Evolutionary conservation across 2,113 vertebrate species (phyloP).

Genomic region (Siniperca chuatsi): DNA sequence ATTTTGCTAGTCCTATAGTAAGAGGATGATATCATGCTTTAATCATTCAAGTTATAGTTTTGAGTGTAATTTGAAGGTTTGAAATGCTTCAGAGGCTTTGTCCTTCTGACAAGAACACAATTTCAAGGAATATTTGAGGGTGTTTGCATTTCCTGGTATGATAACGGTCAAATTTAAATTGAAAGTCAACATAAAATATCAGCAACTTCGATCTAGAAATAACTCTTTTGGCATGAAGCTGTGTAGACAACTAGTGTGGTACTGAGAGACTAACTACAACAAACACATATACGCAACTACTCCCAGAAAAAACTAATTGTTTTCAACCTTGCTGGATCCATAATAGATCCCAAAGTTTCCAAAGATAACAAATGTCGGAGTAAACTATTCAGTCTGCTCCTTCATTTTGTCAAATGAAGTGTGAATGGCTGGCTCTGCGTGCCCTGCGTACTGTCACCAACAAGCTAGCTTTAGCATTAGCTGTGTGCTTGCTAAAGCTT

Average conservation of each 20-base stretch:
- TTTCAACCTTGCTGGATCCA: neutral
- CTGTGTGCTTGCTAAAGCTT: neutral
- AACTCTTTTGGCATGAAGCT: neutral
- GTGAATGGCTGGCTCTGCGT: too few species aligned
- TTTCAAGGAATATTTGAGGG: neutral
- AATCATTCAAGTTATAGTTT: neutral
- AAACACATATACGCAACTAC: neutral
- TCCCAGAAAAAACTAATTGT: neutral
- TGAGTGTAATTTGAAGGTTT: neutral
- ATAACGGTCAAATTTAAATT: neutral
- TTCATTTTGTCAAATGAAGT: too few species aligned
- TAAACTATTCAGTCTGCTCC: too few species aligned
- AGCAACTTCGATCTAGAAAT: neutral
- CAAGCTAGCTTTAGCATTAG: neutral
- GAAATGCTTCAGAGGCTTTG: neutral
- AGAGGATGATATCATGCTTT: neutral
- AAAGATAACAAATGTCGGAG: too few species aligned
- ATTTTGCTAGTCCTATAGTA: neutral
- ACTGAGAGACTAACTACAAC: neutral
- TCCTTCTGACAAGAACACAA: too few species aligned
- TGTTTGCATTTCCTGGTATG: neutral
- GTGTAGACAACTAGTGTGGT: neutral
- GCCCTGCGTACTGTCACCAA: neutral
- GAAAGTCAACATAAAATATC: slow-evolving; percentile 10
- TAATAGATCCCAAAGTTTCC: too few species aligned